phyloP scores from a whole-genome alignment of 2,888 invertebrate genomes.

The Autographa pulchrina region DNA sequence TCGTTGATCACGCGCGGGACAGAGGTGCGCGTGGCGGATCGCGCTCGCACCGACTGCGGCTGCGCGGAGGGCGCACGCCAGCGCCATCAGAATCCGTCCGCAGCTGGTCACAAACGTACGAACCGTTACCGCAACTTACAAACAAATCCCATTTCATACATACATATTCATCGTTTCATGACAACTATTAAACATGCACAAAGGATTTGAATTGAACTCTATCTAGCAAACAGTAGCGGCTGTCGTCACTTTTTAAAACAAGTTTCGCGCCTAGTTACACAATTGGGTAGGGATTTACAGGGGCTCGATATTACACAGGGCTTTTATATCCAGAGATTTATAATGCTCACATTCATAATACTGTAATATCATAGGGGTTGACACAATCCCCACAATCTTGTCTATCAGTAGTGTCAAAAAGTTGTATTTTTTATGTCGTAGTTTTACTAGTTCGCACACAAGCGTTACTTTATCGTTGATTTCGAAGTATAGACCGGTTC shows the following conservation, averaged over 20 bases:
- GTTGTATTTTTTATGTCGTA: constrained; percentile 39
- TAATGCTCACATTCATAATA: constrained; percentile 50
- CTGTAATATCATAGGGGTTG: constrained; percentile 56
- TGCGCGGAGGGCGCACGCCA: constrained; percentile 68
- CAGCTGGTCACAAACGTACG: constrained; percentile 72
- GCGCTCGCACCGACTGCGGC: constrained; percentile 79
- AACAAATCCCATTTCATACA: constrained; percentile 67
- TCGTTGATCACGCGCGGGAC: constrained; percentile 59
- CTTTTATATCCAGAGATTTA: constrained; percentile 55
- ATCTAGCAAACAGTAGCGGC: constrained; percentile 45
- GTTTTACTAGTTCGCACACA: constrained; percentile 57
- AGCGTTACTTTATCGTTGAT: constrained; percentile 64
- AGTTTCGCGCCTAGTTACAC: constrained; percentile 68
- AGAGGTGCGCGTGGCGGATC: constrained; percentile 83
- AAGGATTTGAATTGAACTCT: constrained; percentile 59
- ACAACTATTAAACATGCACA: constrained; percentile 60
- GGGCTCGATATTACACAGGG: constrained; percentile 54
- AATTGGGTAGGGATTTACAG: constrained; percentile 51
- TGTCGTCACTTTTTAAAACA: constrained; percentile 71
- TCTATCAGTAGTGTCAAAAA: constrained; percentile 45
- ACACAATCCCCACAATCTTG: constrained; percentile 27
- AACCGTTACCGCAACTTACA: constrained; percentile 78
- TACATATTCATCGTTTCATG: constrained; percentile 62
- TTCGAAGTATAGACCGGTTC: constrained; percentile 73
- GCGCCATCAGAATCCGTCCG: constrained; percentile 71